phyloP scores from a whole-genome alignment of 1,140 invertebrate species.

The Eurosta solidaginis region DNA sequence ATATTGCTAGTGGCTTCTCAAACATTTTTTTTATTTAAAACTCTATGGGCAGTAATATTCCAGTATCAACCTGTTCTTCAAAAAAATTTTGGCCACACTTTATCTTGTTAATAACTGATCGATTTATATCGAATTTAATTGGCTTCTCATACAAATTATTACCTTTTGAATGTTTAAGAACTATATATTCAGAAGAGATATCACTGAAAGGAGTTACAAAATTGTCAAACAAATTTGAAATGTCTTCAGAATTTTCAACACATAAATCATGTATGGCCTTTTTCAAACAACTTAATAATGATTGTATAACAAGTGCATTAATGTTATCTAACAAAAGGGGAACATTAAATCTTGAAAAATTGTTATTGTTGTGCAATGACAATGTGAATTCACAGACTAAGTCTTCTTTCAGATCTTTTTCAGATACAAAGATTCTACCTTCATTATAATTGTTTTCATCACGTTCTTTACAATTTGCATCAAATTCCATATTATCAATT shows the following conservation, averaged over 20 bases:
- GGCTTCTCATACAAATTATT: neutral
- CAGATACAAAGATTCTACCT: too few relatives aligned
- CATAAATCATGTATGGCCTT: neutral
- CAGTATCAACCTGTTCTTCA: slow-evolving; percentile 29
- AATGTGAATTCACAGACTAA: neutral
- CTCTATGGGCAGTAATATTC: slow-evolving; percentile 32
- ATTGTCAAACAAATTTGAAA: neutral
- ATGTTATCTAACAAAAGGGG: slow-evolving; percentile 23
- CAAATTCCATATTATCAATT: too few relatives aligned
- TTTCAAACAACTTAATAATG: neutral
- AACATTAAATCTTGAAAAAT: slow-evolving; percentile 37
- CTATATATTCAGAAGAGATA: slow-evolving; percentile 31
- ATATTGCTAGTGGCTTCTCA: neutral
- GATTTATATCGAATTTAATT: too few relatives aligned
- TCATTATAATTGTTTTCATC: too few relatives aligned
- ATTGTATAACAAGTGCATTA: slow-evolving; percentile 21
- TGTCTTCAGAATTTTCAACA: slow-evolving; percentile 5
- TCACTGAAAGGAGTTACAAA: slow-evolving; percentile 32
- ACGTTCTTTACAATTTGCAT: too few relatives aligned
- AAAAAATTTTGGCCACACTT: slow-evolving; percentile 26
- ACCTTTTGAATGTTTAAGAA: slow-evolving; percentile 28
- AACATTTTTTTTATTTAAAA: slow-evolving; percentile 36
- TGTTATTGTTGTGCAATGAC: slow-evolving; percentile 34
- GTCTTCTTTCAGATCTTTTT: too few relatives aligned
- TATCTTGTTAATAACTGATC: too few relatives aligned